These are phyloP conservation scores for Poecile atricapillus DNA, from an alignment of 2,113 vertebrate genomes.

Conservation along the genomic window DNA sequence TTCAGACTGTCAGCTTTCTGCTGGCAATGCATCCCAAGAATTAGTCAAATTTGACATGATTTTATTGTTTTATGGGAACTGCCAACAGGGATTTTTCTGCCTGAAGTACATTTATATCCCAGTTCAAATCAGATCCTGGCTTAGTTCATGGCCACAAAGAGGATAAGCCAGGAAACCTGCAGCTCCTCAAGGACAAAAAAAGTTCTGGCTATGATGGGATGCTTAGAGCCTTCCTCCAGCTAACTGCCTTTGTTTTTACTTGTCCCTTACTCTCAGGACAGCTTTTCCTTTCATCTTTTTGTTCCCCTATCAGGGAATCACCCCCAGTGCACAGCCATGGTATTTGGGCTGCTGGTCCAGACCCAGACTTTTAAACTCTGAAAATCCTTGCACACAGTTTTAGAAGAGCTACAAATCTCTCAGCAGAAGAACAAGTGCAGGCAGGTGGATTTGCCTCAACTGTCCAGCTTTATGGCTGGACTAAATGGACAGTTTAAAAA, in stretches of 20 bases:
- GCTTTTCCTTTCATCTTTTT: not conserved
- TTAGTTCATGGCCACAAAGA: conserved; percentile 11
- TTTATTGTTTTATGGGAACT: conserved; percentile 68
- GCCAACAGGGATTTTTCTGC: conserved; percentile 67
- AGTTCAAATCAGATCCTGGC: conserved; percentile 41
- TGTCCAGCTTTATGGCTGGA: not conserved
- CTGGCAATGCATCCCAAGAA: conserved; percentile 58
- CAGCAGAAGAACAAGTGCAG: not conserved
- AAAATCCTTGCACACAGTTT: not conserved
- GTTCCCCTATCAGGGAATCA: not conserved
- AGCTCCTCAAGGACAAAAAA: conserved; percentile 23
- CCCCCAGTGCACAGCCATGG: too few species aligned
- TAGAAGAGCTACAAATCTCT: not conserved
- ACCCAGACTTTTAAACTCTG: not conserved
- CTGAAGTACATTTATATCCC: conserved; percentile 59
- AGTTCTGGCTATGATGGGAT: not conserved
- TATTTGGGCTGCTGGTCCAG: not conserved
- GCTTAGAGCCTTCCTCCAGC: not conserved
- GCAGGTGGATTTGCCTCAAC: not conserved
- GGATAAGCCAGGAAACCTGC: conserved; percentile 22
- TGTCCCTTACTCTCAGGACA: not conserved
- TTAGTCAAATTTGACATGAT: conserved; percentile 66
- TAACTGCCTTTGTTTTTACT: not conserved
- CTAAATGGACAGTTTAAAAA: not conserved
- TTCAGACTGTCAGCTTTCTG: conserved; percentile 62